These are phyloP conservation scores for Nephrotoma guestfalica DNA, from an alignment of 2,888 invertebrate genomes.

Conservation along the genomic window DNA sequence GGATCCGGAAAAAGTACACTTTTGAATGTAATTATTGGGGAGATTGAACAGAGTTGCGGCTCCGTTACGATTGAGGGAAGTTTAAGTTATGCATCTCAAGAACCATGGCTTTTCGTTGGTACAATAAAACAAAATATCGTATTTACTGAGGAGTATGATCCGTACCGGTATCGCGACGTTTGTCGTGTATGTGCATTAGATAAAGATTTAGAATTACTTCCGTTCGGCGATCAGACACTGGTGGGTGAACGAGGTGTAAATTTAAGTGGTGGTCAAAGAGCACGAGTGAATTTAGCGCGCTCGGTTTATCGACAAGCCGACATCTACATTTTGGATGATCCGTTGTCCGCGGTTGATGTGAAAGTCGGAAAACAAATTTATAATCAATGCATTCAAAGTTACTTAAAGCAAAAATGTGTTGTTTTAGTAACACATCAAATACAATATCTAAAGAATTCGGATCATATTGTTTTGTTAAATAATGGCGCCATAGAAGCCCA, in stretches of 20 bases:
- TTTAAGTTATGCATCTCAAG: slow-evolving; percentile 63
- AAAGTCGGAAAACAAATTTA: slow-evolving; percentile 63
- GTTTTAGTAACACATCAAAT: slow-evolving; percentile 58
- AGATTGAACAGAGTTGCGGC: slow-evolving; percentile 49
- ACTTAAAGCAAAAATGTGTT: slow-evolving; percentile 45
- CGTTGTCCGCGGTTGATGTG: slow-evolving; percentile 62
- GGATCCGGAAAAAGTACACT: slow-evolving; percentile 62
- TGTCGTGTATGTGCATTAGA: slow-evolving; percentile 44
- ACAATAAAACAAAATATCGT: slow-evolving; percentile 85
- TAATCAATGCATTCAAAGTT: slow-evolving; percentile 49
- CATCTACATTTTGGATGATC: slow-evolving; percentile 64
- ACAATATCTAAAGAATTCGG: slow-evolving; percentile 43
- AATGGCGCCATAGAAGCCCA: slow-evolving; percentile 29
- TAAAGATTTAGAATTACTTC: slow-evolving; percentile 48
- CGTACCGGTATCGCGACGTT: slow-evolving; percentile 34
- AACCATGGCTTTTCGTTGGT: slow-evolving; percentile 68
- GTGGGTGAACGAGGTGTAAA: slow-evolving; percentile 55
- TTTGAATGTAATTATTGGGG: slow-evolving; percentile 56
- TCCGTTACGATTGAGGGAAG: slow-evolving; percentile 44
- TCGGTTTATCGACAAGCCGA: slow-evolving; percentile 62
- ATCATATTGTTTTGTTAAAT: slow-evolving; percentile 39
- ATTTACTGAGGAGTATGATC: slow-evolving; percentile 61
- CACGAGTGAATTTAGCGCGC: slow-evolving; percentile 58
- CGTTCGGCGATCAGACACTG: slow-evolving; percentile 35
- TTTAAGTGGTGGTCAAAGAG: slow-evolving; percentile 61